These are phyloP conservation scores for Helicoverpa zea DNA, from an alignment of 1,140 invertebrate genomes.

Conservation along the genomic window DNA sequence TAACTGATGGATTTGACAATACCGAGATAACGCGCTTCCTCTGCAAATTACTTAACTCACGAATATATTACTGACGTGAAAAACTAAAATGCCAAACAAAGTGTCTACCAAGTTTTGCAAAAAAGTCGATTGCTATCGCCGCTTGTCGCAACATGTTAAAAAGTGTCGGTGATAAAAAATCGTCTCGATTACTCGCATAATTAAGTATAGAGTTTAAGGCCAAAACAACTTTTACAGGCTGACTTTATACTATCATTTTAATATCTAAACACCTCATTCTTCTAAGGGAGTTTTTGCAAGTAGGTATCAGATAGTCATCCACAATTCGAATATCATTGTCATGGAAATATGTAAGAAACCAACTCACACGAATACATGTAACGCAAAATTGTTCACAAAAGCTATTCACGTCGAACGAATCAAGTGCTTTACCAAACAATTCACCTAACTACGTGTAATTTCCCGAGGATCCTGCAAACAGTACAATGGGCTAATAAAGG, in stretches of 20 bases:
- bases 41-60: neutral
- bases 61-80: neutral
- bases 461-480: slow-evolving; percentile 15
- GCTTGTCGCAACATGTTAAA: too few relatives aligned
- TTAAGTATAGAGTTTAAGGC: neutral
- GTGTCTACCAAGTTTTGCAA: slow-evolving; percentile 1
- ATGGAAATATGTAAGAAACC: neutral
- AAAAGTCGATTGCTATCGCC: slow-evolving; percentile 3
- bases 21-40: slow-evolving; percentile 24
- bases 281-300: neutral
- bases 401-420: slow-evolving; percentile 11
- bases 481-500: slow-evolving; percentile 60
- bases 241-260: neutral
- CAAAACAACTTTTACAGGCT: neutral
- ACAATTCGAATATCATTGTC: neutral
- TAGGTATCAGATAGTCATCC: neutral
- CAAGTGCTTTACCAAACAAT: slow-evolving; percentile 15
- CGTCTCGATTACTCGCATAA: slow-evolving; percentile 24
- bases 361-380: neutral
- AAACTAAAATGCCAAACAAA: neutral
- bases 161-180: neutral
- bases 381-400: slow-evolving; percentile 11
- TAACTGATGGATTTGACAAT: neutral
- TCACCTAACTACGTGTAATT: slow-evolving; percentile 3
- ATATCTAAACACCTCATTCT: neutral